Evolutionary conservation across 2,113 vertebrate genomes (phyloP).

Genomic region (Microcebus tavaratra): DNA sequence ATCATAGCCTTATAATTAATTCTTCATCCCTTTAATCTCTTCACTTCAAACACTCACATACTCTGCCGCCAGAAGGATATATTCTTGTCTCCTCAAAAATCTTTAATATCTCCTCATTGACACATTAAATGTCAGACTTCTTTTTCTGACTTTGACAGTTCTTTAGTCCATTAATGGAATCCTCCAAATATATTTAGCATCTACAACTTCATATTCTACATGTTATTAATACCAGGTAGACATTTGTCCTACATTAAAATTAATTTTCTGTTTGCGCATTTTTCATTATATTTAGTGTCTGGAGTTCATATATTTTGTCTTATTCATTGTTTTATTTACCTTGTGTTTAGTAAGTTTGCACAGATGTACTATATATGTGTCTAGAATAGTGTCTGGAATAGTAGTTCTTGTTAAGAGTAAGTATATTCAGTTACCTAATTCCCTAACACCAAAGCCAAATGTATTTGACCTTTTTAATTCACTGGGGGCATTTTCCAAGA

Average conservation of each 20-base stretch:
- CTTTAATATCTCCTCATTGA: background rate
- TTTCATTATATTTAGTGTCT: background rate
- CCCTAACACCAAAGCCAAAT: background rate
- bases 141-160: background rate
- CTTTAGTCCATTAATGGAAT: background rate
- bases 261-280: background rate
- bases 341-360: background rate
- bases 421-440: background rate
- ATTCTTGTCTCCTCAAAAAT: background rate
- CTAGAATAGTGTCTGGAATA: background rate
- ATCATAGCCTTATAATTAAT: background rate
- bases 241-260: background rate
- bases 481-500: background rate
- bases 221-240: background rate
- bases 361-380: background rate
- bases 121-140: background rate
- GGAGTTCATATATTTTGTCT: background rate
- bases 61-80: background rate
- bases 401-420: background rate
- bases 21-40: background rate
- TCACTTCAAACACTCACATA: background rate
- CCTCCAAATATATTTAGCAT: background rate
- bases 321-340: background rate
- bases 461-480: background rate
- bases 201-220: background rate